These are phyloP conservation scores for Halichondria panicea DNA, from an alignment of 37 sponge, comb jelly and placozoan genomes.

Conservation along the genomic window DNA sequence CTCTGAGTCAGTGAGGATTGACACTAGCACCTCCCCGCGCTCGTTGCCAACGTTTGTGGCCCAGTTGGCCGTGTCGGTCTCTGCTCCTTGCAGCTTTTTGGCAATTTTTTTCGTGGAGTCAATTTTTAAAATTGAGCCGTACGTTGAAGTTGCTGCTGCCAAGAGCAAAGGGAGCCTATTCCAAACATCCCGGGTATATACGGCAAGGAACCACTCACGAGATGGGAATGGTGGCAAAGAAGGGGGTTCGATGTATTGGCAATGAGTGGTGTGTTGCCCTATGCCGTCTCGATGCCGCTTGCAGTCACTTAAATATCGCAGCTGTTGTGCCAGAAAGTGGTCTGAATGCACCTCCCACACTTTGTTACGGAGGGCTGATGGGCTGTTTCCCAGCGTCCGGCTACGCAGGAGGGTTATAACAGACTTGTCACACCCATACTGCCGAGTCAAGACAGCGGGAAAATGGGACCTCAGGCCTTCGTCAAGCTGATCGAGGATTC, in stretches of 20 bases:
- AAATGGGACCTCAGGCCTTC: conserved; percentile 9
- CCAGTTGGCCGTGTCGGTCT: conserved; percentile 32
- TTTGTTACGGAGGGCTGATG: conserved; percentile 19
- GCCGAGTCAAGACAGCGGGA: conserved; percentile 21
- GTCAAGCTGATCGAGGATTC: conserved; percentile 25
- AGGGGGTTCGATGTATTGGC: background rate
- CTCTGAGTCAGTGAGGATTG: conserved; percentile 34
- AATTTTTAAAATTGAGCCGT: conserved; percentile 38
- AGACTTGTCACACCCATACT: conserved; percentile 28
- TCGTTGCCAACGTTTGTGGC: conserved; percentile 65
- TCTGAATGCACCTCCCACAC: conserved; percentile 2
- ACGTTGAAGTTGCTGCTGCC: conserved; percentile 24
- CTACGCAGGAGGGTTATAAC: conserved; percentile 15
- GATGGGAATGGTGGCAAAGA: conserved; percentile 3
- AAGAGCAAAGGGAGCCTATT: conserved; percentile 28
- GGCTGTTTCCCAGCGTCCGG: conserved; percentile 17
- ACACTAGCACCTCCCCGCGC: conserved; percentile 54
- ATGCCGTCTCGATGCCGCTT: background rate
- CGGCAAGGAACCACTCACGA: conserved; percentile 13
- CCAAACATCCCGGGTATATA: conserved; percentile 30
- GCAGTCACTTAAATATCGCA: conserved; percentile 37
- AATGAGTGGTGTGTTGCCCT: background rate
- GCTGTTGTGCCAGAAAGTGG: conserved; percentile 20
- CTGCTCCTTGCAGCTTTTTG: conserved; percentile 54
- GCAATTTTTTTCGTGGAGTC: conserved; percentile 57